These are phyloP conservation scores for Phainopepla nitens DNA, from an alignment of 2,113 vertebrate genomes.

Conservation along the genomic window DNA sequence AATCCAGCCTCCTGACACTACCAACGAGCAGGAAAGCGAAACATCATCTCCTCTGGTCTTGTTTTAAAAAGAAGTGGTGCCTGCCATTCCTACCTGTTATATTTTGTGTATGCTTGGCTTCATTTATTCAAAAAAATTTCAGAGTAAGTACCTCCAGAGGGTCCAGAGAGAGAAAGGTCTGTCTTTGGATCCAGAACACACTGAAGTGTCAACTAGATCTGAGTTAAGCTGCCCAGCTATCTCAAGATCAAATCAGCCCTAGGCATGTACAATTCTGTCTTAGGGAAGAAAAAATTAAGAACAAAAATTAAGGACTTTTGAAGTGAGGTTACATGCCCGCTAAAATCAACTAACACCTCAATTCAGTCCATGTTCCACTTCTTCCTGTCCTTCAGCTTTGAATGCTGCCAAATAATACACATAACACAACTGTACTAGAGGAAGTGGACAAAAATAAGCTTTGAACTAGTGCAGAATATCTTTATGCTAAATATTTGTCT, in stretches of 20 bases:
- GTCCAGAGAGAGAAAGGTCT: not conserved
- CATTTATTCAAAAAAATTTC: not conserved
- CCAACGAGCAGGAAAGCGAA: not conserved
- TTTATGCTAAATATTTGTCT: not conserved
- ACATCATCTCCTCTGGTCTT: not conserved
- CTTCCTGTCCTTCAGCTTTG: not conserved
- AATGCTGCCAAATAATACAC: not conserved
- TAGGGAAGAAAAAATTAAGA: not conserved
- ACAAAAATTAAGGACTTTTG: not conserved
- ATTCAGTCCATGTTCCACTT: not conserved
- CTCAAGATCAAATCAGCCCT: not conserved
- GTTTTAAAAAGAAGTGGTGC: not conserved
- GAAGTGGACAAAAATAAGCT: not conserved
- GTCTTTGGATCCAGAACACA: not conserved
- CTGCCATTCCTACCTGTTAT: not conserved
- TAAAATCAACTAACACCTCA: not conserved
- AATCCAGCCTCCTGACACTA: not conserved
- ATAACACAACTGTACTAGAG: not conserved
- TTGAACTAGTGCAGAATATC: not conserved
- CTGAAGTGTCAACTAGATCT: not conserved
- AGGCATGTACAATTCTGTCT: not conserved
- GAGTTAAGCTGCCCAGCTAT: not conserved
- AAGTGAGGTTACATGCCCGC: not conserved
- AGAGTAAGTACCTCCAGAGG: not conserved
- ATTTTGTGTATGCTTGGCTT: not conserved